Evolutionary conservation across 2,888 invertebrate species (phyloP).

Genomic region (Empis livida): DNA sequence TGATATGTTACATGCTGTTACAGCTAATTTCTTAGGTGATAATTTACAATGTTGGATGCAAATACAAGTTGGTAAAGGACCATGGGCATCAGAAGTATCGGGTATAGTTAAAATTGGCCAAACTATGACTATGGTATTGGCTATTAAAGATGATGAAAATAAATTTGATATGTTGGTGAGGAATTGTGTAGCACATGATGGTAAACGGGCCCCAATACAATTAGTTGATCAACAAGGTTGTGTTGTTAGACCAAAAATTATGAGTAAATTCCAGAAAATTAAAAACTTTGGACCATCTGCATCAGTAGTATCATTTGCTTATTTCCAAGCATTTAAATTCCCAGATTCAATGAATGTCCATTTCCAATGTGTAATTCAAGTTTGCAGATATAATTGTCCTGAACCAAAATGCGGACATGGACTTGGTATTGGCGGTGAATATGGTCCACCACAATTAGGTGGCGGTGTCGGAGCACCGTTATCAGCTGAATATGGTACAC

Average conservation of each 20-base stretch:
- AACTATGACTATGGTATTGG: conserved; percentile 93
- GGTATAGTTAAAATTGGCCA: conserved; percentile 93
- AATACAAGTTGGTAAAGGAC: conserved; percentile 90
- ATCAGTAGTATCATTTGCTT: conserved; percentile 86
- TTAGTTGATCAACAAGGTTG: conserved; percentile 88
- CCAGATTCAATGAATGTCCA: conserved; percentile 95
- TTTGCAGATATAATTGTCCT: conserved; percentile 85
- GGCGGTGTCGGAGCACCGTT: conserved; percentile 44
- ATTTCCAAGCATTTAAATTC: conserved; percentile 95
- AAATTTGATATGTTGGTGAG: conserved; percentile 92
- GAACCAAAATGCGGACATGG: conserved; percentile 74
- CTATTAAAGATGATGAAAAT: conserved; percentile 90
- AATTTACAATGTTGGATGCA: conserved; percentile 97
- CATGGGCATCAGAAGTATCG: conserved; percentile 94
- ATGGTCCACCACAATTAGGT: conserved; percentile 43
- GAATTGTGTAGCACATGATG: conserved; percentile 90
- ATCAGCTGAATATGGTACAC: conserved; percentile 53
- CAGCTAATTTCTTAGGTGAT: conserved; percentile 90
- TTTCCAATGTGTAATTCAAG: conserved; percentile 93
- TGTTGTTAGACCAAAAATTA: conserved; percentile 85
- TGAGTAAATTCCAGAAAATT: conserved; percentile 92
- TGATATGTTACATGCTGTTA: conserved; percentile 88
- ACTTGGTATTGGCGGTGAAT: conserved; percentile 49
- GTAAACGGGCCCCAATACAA: conserved; percentile 85
- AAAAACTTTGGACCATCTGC: conserved; percentile 92